These are phyloP conservation scores for Peromyscus leucopus DNA, from an alignment of 2,113 vertebrate species.

Conservation along the genomic window DNA sequence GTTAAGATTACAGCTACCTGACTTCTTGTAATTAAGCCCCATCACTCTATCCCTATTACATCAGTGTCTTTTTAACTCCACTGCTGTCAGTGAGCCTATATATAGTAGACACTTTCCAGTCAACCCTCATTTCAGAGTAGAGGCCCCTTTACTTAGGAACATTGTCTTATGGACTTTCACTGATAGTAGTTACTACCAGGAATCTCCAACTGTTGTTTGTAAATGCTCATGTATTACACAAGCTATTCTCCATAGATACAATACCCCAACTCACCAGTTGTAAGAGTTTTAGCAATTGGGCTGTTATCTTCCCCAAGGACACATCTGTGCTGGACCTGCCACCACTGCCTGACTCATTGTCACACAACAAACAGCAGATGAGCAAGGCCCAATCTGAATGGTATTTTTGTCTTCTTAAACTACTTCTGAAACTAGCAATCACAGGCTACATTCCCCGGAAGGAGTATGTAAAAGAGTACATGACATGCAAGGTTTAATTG, in stretches of 20 bases:
- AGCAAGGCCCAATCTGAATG: neutral
- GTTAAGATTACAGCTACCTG: conserved; percentile 41
- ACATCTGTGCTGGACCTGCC: neutral
- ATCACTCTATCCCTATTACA: neutral
- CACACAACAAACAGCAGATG: neutral
- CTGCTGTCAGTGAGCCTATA: neutral
- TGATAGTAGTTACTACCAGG: neutral
- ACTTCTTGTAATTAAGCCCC: neutral
- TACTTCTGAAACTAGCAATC: neutral
- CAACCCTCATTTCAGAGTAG: neutral
- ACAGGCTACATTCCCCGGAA: neutral
- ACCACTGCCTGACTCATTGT: neutral
- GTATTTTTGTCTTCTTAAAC: neutral
- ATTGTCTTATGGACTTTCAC: neutral
- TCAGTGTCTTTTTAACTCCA: neutral
- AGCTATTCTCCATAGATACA: neutral
- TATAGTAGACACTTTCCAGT: neutral
- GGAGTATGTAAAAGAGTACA: neutral
- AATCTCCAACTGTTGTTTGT: neutral
- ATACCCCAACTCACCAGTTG: neutral
- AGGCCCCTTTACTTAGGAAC: neutral
- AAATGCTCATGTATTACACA: neutral
- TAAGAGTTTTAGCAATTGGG: conserved; percentile 20
- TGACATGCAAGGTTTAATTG: neutral
- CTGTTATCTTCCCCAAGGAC: neutral